phyloP scores from a whole-genome alignment of 2,888 invertebrate genomes.

The Xanthorhoe designata region DNA sequence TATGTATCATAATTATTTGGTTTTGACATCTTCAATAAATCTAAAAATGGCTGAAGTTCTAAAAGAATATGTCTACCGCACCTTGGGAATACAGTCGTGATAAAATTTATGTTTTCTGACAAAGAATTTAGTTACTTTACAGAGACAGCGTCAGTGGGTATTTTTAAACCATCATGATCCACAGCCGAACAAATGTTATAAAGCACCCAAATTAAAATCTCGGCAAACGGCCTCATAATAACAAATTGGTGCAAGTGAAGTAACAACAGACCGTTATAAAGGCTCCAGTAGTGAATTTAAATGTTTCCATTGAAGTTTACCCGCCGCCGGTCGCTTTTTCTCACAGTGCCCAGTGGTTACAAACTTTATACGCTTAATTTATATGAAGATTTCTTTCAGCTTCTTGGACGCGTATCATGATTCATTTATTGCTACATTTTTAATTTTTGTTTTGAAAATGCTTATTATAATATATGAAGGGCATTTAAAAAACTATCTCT shows the following conservation, averaged over 20 bases:
- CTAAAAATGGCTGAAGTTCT: too few relatives aligned
- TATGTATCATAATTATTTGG: too few relatives aligned
- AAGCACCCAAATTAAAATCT: slow-evolving; percentile 39
- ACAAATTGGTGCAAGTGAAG: slow-evolving; percentile 44
- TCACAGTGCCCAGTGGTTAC: slow-evolving; percentile 51
- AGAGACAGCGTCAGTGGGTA: neutral
- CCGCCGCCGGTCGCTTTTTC: slow-evolving; percentile 53
- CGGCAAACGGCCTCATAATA: slow-evolving; percentile 40
- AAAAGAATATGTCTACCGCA: too few relatives aligned
- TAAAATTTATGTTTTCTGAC: too few relatives aligned
- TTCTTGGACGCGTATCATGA: slow-evolving; percentile 33
- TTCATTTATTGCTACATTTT: too few relatives aligned
- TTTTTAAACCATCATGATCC: neutral
- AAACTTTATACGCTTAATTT: slow-evolving; percentile 71
- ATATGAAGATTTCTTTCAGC: slow-evolving; percentile 72
- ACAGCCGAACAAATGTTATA: slow-evolving; percentile 1
- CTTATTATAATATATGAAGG: too few relatives aligned
- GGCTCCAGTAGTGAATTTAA: slow-evolving; percentile 59
- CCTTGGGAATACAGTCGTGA: too few relatives aligned
- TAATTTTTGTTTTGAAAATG: too few relatives aligned
- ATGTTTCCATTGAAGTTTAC: slow-evolving; percentile 62
- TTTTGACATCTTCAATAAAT: too few relatives aligned
- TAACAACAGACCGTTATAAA: slow-evolving; percentile 52
- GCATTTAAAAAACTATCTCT: too few relatives aligned
- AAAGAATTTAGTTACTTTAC: too few relatives aligned